Evolutionary conservation across 2,113 vertebrate species (phyloP).

Genomic region (Struthidea cinerea): DNA sequence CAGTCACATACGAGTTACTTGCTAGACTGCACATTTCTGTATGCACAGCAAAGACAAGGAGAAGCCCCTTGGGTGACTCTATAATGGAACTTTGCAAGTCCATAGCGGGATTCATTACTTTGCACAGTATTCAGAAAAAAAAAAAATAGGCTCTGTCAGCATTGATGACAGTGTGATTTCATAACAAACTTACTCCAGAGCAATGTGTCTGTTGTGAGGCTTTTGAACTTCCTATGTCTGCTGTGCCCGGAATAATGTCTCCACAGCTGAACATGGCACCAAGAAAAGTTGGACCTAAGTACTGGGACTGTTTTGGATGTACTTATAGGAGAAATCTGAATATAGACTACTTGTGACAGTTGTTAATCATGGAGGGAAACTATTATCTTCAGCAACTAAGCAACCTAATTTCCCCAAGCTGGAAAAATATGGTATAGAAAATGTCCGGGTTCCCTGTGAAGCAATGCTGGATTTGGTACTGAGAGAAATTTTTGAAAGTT

Average conservation of each 20-base stretch:
- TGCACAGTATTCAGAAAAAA: conserved; percentile 7
- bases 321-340: neutral
- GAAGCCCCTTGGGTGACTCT: conserved; percentile 44
- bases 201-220: neutral
- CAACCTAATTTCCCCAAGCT: neutral
- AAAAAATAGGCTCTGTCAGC: conserved; percentile 17
- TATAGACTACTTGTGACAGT: neutral
- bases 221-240: neutral
- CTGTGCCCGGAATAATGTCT: neutral
- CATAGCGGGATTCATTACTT: conserved; percentile 34
- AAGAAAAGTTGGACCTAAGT: neutral
- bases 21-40: conserved; percentile 22
- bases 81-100: conserved; percentile 39
- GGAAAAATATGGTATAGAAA: neutral
- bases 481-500: neutral
- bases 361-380: neutral
- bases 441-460: neutral
- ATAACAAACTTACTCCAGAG: neutral
- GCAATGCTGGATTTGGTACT: neutral
- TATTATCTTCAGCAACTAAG: neutral
- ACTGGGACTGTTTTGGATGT: neutral
- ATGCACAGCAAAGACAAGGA: conserved; percentile 30
- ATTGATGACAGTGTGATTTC: neutral
- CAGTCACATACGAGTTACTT: conserved; percentile 33
- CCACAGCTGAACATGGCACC: neutral